Conservation (phyloP, 2,113 vertebrate genomes). For the Rhegmatorhina hoffmannsi region DNA sequence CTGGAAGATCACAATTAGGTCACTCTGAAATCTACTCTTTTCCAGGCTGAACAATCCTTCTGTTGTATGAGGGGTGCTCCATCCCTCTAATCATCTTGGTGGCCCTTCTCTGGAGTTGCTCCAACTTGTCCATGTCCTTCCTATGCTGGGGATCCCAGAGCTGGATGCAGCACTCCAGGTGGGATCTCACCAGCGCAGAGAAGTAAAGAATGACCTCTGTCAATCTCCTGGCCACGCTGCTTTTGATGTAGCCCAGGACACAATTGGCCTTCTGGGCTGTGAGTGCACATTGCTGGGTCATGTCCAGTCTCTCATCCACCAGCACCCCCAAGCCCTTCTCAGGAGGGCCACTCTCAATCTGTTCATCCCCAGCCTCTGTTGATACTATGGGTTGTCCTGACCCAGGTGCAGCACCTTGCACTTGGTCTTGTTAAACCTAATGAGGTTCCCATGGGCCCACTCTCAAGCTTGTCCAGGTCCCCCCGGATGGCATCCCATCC, state of each 20-base stretch:
- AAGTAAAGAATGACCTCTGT: background rate
- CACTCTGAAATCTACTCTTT: background rate
- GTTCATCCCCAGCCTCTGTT: background rate
- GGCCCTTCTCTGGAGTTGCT: background rate
- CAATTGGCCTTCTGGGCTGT: background rate
- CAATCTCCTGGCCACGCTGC: background rate
- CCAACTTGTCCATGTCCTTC: background rate
- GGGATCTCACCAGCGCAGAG: background rate
- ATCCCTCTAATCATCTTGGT: background rate
- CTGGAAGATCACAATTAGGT: background rate
- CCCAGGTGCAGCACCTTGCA: background rate
- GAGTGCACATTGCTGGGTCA: background rate
- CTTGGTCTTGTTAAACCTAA: background rate
- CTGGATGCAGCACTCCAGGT: background rate
- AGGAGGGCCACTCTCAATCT: background rate
- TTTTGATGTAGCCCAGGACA: background rate
- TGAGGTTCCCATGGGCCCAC: background rate
- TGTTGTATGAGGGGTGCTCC: background rate
- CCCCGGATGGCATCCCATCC: background rate
- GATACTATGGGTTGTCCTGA: background rate
- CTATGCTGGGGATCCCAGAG: background rate
- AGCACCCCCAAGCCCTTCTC: background rate
- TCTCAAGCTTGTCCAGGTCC: background rate
- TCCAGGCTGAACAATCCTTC: background rate
- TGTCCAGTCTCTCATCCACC: background rate